Base-by-base conservation (phyloP, 2,888 invertebrate genomes). In the Lagria hirta region DNA sequence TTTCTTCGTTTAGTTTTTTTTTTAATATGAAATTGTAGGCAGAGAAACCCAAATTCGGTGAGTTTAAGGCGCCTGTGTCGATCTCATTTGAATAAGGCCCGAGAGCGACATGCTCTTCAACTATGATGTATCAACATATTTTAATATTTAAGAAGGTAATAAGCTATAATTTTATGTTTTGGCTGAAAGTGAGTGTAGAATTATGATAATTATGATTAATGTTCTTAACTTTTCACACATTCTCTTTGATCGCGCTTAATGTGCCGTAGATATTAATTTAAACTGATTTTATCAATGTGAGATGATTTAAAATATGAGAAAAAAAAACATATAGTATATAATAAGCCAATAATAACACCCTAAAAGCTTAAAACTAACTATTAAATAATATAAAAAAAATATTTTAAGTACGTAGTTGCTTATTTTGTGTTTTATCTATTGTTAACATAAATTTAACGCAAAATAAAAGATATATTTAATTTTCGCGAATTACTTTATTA, bases 171-270 rank as follows among this genome's bases (percentile, higher is more conserved):
- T 59, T 59, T 49, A 55, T 58, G 59, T 60, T 62, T 57, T 57
- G 54, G 52, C 56, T 55, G 49, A 54, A 57, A 54, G 54, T 49
- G 57, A 54, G 57, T 51, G 54, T 55, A 57, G 55, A 60, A 62
- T 62, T 58, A 61, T 54, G 54, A 54, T 62, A 58, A 62, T 61
- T 62, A 60, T 62, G 62, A 62, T 62, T 62, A 58, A 62, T 62
- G 61, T 29, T 43, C 49, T 48, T 22, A 37, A 45, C 52, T 45
- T 51, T 59, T 59, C 55, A 55, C 55, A 53, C 56, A 59, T 60
- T 54, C 54, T 44, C 55, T 49, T 49, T 52, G 57, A 56, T 57
- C 57, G 52, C 54, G 55, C 49, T 35, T 56, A 58, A 59, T 59
- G 53, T 54, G 51, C 55, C 49, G 50, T 45, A 32, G 36, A 47